phyloP scores from a whole-genome alignment of 2,888 invertebrate species.

The Rotaria macrura region DNA sequence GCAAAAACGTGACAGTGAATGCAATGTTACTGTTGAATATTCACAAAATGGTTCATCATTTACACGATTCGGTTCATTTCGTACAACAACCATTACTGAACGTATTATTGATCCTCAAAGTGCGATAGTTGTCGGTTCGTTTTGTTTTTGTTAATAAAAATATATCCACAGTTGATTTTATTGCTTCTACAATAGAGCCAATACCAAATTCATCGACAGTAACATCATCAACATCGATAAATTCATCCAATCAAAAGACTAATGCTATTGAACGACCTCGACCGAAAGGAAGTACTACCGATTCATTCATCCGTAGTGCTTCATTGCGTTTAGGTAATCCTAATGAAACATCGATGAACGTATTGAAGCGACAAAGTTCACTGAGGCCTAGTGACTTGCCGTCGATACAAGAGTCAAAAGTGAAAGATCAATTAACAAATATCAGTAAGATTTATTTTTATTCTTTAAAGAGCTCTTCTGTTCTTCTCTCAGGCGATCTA shows the following conservation, averaged over 20 bases:
- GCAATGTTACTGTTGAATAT: slow-evolving; percentile 38
- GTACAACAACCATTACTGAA: slow-evolving; percentile 67
- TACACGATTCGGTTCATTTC: slow-evolving; percentile 79
- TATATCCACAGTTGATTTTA: no score
- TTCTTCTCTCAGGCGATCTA: no score
- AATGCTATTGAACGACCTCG: slow-evolving; percentile 25
- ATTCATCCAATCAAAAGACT: not conserved
- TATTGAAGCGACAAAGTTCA: slow-evolving; percentile 19
- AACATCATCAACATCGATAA: not conserved
- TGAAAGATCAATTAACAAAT: not conserved
- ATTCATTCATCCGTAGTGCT: not conserved
- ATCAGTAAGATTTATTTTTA: not conserved
- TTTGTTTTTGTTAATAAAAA: not conserved
- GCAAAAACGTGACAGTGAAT: slow-evolving; percentile 89
- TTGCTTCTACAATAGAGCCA: not conserved
- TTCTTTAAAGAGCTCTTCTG: no score
- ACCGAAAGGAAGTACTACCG: not conserved
- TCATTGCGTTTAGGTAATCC: not conserved
- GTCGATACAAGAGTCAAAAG: not conserved
- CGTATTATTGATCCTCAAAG: slow-evolving; percentile 60
- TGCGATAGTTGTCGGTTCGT: slow-evolving; percentile 35
- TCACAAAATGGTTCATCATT: slow-evolving; percentile 52
- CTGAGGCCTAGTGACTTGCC: slow-evolving; percentile 25
- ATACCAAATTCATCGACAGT: not conserved
- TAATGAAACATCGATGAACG: not conserved